Conservation (phyloP, 1,140 invertebrate species). For the Lepeophtheirus salmonis region DNA sequence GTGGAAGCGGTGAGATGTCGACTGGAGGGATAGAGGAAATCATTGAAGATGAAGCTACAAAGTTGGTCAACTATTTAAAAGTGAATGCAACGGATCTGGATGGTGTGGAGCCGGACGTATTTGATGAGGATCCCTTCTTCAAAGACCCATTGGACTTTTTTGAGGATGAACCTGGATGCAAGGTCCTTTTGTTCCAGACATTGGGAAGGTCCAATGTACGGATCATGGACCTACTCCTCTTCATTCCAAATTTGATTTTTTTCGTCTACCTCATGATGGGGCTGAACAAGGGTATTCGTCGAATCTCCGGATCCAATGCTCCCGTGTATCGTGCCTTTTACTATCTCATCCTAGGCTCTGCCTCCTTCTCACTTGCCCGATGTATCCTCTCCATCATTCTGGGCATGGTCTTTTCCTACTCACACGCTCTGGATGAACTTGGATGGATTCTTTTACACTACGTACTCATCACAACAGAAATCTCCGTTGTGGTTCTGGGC, state of each 20-base stretch:
- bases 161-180: slow-evolving; percentile 1
- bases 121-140: slow-evolving; percentile 4
- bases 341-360: background rate
- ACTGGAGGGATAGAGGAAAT: background rate
- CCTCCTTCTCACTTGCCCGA: background rate
- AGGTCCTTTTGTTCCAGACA: background rate
- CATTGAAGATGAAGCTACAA: background rate
- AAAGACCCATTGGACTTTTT: background rate
- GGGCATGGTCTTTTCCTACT: background rate
- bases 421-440: background rate
- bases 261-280: background rate
- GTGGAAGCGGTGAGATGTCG: no score
- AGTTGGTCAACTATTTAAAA: background rate
- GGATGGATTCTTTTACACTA: background rate
- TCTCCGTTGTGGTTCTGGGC: slow-evolving; percentile 2
- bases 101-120: background rate
- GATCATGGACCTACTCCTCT: background rate
- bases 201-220: background rate
- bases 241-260: slow-evolving; percentile 1
- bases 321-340: slow-evolving; percentile 1
- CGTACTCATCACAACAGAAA: background rate
- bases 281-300: background rate
- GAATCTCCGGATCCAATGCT: background rate
- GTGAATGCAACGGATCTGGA: background rate
- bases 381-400: background rate